Percentiles rank a stretch among this genome's conserved stretches.
Evolutionary conservation across 1,140 invertebrate species (phyloP).

Genomic region (Mesaphorura yosii): DNA sequence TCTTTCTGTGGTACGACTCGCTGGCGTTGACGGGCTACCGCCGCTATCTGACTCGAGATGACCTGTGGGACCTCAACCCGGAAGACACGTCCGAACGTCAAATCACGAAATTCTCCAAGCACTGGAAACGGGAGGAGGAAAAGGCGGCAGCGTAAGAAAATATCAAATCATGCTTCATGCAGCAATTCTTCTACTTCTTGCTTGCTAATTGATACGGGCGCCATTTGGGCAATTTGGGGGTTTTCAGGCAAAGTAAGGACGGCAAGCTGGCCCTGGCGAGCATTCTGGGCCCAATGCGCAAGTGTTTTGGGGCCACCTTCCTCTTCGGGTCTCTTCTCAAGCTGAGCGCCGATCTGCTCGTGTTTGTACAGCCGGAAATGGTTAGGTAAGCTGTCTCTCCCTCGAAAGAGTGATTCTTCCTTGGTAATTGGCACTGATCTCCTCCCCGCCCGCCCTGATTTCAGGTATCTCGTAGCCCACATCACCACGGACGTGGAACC

Average conservation of each 20-base stretch:
- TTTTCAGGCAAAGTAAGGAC: background rate
- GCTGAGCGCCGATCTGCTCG: slow-evolving; percentile 44
- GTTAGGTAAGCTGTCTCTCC: slow-evolving; percentile 33
- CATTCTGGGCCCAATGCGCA: slow-evolving; percentile 38
- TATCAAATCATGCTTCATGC: slow-evolving; percentile 27
- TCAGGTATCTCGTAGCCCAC: background rate
- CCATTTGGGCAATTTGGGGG: slow-evolving; percentile 38
- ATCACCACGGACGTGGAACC: slow-evolving; percentile 1
- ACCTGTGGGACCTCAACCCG: slow-evolving; percentile 46
- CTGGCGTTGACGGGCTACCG: slow-evolving; percentile 50
- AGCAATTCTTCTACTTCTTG: slow-evolving; percentile 35
- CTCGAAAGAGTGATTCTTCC: too few species aligned
- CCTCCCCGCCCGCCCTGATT: slow-evolving; percentile 52
- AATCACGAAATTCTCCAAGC: slow-evolving; percentile 38
- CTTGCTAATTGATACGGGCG: slow-evolving; percentile 18
- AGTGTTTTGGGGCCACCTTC: slow-evolving; percentile 41
- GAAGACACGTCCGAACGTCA: slow-evolving; percentile 39
- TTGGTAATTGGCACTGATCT: slow-evolving; percentile 32
- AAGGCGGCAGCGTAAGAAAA: slow-evolving; percentile 2
- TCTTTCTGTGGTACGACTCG: slow-evolving; percentile 83
- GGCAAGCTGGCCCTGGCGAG: background rate
- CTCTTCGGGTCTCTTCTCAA: slow-evolving; percentile 39
- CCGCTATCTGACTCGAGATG: slow-evolving; percentile 37
- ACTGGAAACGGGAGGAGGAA: slow-evolving; percentile 35
- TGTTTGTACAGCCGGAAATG: slow-evolving; percentile 45